Base-by-base conservation (phyloP, 2,888 invertebrate genomes). In the Scaptomyza reducta region DNA sequence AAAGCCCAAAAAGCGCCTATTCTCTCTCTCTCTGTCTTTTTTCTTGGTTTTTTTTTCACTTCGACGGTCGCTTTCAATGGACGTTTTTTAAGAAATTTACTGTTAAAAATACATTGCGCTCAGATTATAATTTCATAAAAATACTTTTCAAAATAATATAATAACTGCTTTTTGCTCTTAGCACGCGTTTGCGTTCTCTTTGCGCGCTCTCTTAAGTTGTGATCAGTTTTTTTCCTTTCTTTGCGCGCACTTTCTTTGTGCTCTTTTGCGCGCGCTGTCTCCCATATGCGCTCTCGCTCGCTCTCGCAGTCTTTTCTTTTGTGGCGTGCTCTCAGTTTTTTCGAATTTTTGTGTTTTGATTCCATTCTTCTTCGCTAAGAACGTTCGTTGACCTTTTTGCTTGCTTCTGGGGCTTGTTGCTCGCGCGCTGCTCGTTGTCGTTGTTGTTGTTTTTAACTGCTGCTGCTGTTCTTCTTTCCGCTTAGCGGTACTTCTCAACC, bases 301-400 rank as follows among this genome's bases (percentile, higher is more conserved):
- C 54, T 54, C 51, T 11, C 4, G 44, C 57, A 60, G 67, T 67
- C 70, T 68, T 59, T 64, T 68, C 65, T 56, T 65, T 49, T 58
- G 59, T 35, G 62, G 60, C 46, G 57, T 70, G 66, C 78, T 80
- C 78, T 80, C 66, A 73, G 67, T 38, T 13, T 89, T 89, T 89
- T 87, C 75, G 76, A 74, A 74, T 88, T 83, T 87, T 89, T 89
- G 89, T 90, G 90, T 90, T 90, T 90, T 90, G 90, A 90, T 90
- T 90, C 89, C 88, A 85, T 82, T 87, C 83, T 90, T 90, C 90
- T 89, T 88, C 79, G 80, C 84, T 87, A 90, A 90, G 90, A 90
- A 90, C 90, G 90, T 90, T 90, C 90, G 90, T 88, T 90, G 90
- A 90, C 90, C 90, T 89, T 82, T 70, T 82, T 79, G 60, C 70